Percentiles rank a stretch among this genome's conserved stretches.
Conservation (phyloP, 2,113 vertebrate genomes). For the Picathartes gymnocephalus region DNA sequence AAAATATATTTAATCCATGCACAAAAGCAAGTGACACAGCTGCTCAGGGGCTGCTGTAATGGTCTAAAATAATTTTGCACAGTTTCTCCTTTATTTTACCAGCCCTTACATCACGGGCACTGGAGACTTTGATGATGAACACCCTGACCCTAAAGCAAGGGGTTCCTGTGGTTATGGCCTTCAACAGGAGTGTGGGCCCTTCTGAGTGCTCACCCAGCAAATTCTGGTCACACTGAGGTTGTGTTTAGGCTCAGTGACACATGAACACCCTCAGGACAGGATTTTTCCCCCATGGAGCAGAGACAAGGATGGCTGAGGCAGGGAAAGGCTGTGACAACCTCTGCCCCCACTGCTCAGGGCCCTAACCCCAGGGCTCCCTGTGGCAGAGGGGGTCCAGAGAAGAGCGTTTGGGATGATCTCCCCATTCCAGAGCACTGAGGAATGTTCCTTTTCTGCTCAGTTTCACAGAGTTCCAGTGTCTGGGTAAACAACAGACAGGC, state of each 20-base stretch:
- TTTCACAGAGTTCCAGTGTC: background rate
- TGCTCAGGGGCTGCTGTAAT: background rate
- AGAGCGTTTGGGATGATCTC: background rate
- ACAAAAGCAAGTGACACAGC: background rate
- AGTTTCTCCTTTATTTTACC: background rate
- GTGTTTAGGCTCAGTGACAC: background rate
- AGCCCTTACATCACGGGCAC: background rate
- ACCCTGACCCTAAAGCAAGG: background rate
- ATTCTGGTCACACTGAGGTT: background rate
- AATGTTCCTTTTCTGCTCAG: background rate
- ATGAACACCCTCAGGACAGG: background rate
- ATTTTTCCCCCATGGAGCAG: background rate
- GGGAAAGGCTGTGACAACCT: background rate
- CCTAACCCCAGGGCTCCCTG: background rate
- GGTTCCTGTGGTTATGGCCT: accelerated
- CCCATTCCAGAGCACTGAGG: too few relatives aligned
- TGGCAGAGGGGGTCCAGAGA: background rate
- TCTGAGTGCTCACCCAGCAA: background rate
- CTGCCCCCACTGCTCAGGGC: background rate
- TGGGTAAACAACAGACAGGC: background rate
- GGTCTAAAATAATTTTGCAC: background rate
- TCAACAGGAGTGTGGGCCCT: accelerated
- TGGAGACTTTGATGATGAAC: background rate
- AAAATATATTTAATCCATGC: slow-evolving; percentile 19
- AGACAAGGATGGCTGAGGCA: background rate